Evolutionary conservation across 2,113 vertebrate species (phyloP).

Genomic region (Spheniscus mendiculus): DNA sequence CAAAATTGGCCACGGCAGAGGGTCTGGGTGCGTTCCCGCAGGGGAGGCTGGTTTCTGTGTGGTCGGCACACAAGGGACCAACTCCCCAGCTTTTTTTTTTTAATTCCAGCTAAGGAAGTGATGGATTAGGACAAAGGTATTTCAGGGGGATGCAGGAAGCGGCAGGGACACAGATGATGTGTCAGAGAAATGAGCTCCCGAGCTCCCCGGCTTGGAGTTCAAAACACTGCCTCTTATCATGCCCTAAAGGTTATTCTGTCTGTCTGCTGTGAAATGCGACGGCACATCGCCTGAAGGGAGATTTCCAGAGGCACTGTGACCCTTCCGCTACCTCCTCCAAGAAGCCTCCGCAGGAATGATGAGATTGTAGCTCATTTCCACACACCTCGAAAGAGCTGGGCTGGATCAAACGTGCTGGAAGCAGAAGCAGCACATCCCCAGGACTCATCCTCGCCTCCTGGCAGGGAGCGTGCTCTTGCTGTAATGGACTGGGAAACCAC

Average conservation of each 20-base stretch:
- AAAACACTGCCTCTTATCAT: conserved; percentile 49
- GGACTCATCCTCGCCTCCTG: background rate
- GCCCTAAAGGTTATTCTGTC: conserved; percentile 55
- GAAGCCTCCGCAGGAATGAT: conserved; percentile 22
- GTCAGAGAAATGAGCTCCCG: conserved; percentile 39
- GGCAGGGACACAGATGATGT: conserved; percentile 9
- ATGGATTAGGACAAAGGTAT: conserved; percentile 42
- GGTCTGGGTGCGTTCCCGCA: background rate
- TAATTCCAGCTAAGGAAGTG: background rate
- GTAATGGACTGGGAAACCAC: background rate
- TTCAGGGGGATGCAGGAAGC: conserved; percentile 7
- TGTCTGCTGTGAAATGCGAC: conserved; percentile 36
- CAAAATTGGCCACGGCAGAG: background rate
- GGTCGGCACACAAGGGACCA: background rate
- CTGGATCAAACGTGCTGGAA: conserved; percentile 41
- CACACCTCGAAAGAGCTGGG: conserved; percentile 30
- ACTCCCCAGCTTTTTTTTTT: background rate
- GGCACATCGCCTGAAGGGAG: conserved; percentile 43
- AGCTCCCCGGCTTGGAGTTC: background rate
- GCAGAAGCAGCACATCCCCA: background rate
- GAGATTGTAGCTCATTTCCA: conserved; percentile 60
- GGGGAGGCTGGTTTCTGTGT: background rate
- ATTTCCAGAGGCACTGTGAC: conserved; percentile 55
- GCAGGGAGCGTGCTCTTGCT: background rate
- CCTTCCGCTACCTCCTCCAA: conserved; percentile 40